Conservation (phyloP, 2,888 invertebrate species). For the Diloba caeruleocephala region DNA sequence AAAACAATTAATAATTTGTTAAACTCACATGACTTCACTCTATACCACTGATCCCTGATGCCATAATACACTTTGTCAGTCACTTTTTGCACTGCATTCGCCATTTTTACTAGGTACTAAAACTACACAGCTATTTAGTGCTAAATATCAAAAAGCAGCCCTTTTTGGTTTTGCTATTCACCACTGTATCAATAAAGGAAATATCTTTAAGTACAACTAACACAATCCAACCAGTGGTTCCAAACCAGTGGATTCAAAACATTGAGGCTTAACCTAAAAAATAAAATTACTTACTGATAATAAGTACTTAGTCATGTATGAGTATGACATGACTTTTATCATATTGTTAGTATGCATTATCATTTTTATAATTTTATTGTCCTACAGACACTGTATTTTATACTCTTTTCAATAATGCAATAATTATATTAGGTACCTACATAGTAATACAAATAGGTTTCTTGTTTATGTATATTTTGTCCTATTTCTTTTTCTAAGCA, state of each 20-base stretch:
- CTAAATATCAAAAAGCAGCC: constrained; percentile 2
- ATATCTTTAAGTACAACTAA: constrained; percentile 2
- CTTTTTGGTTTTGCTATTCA: constrained; percentile 1
- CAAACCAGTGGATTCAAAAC: constrained; percentile 5
- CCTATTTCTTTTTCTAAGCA: neutral
- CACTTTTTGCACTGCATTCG: constrained; percentile 62
- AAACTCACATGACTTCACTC: constrained; percentile 80
- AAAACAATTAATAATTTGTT: too few relatives aligned
- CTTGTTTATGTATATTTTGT: neutral
- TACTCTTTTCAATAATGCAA: too few relatives aligned
- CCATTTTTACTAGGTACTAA: constrained; percentile 61
- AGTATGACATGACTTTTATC: too few relatives aligned
- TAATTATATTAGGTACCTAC: too few relatives aligned
- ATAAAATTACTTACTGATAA: too few relatives aligned
- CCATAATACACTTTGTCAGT: constrained; percentile 65
- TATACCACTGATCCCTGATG: constrained; percentile 75
- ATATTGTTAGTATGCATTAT: too few relatives aligned
- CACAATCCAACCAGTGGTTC: constrained; percentile 18
- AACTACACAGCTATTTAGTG: neutral
- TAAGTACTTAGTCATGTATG: too few relatives aligned
- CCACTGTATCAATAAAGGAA: constrained; percentile 11
- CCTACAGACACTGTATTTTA: too few relatives aligned
- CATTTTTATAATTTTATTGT: too few relatives aligned
- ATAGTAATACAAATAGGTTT: too few relatives aligned
- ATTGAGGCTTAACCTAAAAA: too few relatives aligned